These are phyloP conservation scores for Alentia gelatinosa DNA, from an alignment of 2,888 invertebrate genomes.

Conservation along the genomic window DNA sequence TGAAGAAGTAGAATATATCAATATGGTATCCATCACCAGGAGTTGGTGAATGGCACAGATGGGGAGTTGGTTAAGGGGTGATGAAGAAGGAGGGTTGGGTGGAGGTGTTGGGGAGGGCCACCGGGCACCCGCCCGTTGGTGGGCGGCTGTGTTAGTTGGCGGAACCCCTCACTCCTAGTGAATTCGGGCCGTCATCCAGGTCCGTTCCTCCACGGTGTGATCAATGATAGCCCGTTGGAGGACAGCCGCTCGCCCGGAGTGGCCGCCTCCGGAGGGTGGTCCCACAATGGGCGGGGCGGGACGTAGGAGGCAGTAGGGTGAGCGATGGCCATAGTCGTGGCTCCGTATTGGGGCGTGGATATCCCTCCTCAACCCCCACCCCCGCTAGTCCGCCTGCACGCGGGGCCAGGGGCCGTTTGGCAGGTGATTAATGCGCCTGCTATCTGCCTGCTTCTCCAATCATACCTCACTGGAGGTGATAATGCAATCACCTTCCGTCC, in stretches of 20 bases:
- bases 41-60: not conserved
- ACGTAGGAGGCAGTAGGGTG: not conserved
- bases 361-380: too few species aligned
- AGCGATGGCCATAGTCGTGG: not conserved
- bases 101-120: not conserved
- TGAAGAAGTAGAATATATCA: slow-evolving; percentile 1
- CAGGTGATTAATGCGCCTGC: too few species aligned
- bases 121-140: too few species aligned
- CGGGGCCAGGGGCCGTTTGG: too few species aligned
- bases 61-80: not conserved
- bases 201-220: slow-evolving; percentile 14
- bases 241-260: not conserved
- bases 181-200: slow-evolving; percentile 33
- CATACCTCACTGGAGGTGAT: too few species aligned
- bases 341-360: too few species aligned
- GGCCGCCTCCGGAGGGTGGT: slow-evolving; percentile 35
- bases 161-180: slow-evolving; percentile 1
- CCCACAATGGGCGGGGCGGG: slow-evolving; percentile 20
- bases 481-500: too few species aligned
- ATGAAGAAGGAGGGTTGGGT: not conserved
- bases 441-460: too few species aligned
- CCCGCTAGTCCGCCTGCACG: too few species aligned
- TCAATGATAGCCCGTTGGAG: slow-evolving; percentile 23
- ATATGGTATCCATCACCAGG: slow-evolving; percentile 48
- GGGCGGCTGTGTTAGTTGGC: not conserved